phyloP scores from a whole-genome alignment of 1,140 invertebrate genomes.

The Vanessa tameamea region DNA sequence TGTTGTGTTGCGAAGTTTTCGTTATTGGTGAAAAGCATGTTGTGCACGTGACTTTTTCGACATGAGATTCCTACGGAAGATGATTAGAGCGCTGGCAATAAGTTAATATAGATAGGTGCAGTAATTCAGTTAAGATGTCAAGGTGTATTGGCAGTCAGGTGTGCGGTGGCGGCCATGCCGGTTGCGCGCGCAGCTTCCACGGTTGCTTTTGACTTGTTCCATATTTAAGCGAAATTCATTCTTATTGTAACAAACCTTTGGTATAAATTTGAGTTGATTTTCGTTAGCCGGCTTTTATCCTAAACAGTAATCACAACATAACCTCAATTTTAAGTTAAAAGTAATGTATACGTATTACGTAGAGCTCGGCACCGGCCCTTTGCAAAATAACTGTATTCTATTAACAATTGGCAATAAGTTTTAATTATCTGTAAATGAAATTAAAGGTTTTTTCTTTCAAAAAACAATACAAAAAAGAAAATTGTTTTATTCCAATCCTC shows the following conservation, averaged over 20 bases:
- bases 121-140: conserved; percentile 69
- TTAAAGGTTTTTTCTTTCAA: conserved; percentile 44
- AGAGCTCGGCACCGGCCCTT: conserved; percentile 61
- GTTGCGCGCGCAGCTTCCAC: conserved; percentile 73
- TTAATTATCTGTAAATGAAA: conserved; percentile 51
- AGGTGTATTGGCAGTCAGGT: conserved; percentile 73
- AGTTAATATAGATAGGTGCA: conserved; percentile 51
- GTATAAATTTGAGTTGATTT: conserved; percentile 49
- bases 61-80: conserved; percentile 40
- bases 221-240: conserved; percentile 56
- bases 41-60: conserved; percentile 47
- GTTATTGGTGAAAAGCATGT: conserved; percentile 43
- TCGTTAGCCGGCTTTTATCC: conserved; percentile 61
- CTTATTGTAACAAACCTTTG: conserved; percentile 56
- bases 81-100: conserved; percentile 39
- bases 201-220: conserved; percentile 52
- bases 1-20: conserved; percentile 53
- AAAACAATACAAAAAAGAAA: conserved; percentile 63
- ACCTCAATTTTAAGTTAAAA: conserved; percentile 69
- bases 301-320: conserved; percentile 78
- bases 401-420: conserved; percentile 62
- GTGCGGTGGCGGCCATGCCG: conserved; percentile 74
- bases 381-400: conserved; percentile 45
- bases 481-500: conserved; percentile 76
- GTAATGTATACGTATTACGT: conserved; percentile 42